Percentiles rank a stretch among this genome's conserved stretches.
Conservation (phyloP, 2,888 invertebrate genomes). For the Trichopria drosophilae region DNA sequence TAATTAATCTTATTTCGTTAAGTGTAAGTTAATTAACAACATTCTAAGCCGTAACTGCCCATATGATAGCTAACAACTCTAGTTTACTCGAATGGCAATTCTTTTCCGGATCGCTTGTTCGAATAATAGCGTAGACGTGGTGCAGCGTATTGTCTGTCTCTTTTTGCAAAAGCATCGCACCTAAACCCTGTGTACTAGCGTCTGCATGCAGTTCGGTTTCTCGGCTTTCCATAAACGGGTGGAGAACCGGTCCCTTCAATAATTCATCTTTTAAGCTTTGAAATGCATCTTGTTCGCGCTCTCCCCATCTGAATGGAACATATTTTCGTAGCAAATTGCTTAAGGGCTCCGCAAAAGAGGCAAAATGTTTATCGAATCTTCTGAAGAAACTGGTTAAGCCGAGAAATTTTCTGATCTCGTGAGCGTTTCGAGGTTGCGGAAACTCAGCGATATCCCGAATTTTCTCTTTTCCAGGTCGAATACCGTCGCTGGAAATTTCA, state of each 20-base stretch:
- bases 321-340: slow-evolving; percentile 25
- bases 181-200: slow-evolving; percentile 28
- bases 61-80: slow-evolving; percentile 44
- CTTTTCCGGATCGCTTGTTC: slow-evolving; percentile 37
- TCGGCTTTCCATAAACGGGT: slow-evolving; percentile 11
- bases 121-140: slow-evolving; percentile 36
- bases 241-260: slow-evolving; percentile 7
- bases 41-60: slow-evolving; percentile 25
- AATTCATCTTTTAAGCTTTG: slow-evolving; percentile 3
- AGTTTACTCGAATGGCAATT: slow-evolving; percentile 38
- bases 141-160: slow-evolving; percentile 20
- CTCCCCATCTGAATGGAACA: slow-evolving; percentile 16
- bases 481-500: slow-evolving; percentile 25
- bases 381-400: slow-evolving; percentile 31
- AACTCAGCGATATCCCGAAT: slow-evolving; percentile 31
- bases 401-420: slow-evolving; percentile 31
- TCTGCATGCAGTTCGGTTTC: slow-evolving; percentile 30
- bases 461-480: slow-evolving; percentile 35
- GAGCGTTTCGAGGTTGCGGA: slow-evolving; percentile 27
- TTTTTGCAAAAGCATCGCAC: slow-evolving; percentile 31
- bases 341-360: slow-evolving; percentile 25
- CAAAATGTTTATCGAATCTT: slow-evolving; percentile 28
- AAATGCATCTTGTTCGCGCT: not conserved
- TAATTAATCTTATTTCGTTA: slow-evolving; percentile 34
- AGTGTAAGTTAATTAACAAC: slow-evolving; percentile 30